Base-by-base conservation (phyloP, 2,888 invertebrate genomes). In the Parnassius smintheus region DNA sequence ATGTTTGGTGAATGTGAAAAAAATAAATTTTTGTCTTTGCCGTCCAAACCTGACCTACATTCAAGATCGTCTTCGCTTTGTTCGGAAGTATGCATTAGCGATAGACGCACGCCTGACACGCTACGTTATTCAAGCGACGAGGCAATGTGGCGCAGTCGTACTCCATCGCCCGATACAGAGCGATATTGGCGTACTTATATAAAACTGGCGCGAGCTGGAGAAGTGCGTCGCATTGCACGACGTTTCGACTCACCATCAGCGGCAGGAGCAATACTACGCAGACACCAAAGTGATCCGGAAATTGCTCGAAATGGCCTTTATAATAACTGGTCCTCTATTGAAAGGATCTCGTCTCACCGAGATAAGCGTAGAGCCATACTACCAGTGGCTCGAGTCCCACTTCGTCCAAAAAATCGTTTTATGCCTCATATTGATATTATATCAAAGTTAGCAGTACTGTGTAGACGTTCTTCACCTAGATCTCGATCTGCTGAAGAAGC, bases 351-450 rank as follows among this genome's bases (percentile, higher is more conserved):
- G 9, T 71, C 77, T 12, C 80, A 79, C 35, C 78, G 79, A 48
- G 81, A 83, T 60, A 82, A 77, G 76, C 75, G 72, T 68, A 85
- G 72, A 74, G 69, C 91, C n/a, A 82, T 90, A 64, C 94, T 95
- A 1, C 95, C 96, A 0, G 94, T 95, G 57, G 94, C 94, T 9
- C 90, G 93, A 49, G 86, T 93, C 46, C 94, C 94, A 1, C 85
- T 96, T 45, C 92, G 94, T 46, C 89, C 93, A 0, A 94, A 94
- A 61, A 95, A 96, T 76, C 93, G 96, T 12, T 94, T 94, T 68
- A 97, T 97, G 96, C 97, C 97, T 0, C 96, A 96, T 75, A 97
- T 97, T 70, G 96, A 97, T 74, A 94, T 97, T n/a, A 97, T 97
- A 72, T 97, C 97, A 72, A 97, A 97, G 86, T 93, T 96, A 61